Evolutionary conservation across 2,113 vertebrate genomes (phyloP).

Genomic region (Percopsis transmontana): DNA sequence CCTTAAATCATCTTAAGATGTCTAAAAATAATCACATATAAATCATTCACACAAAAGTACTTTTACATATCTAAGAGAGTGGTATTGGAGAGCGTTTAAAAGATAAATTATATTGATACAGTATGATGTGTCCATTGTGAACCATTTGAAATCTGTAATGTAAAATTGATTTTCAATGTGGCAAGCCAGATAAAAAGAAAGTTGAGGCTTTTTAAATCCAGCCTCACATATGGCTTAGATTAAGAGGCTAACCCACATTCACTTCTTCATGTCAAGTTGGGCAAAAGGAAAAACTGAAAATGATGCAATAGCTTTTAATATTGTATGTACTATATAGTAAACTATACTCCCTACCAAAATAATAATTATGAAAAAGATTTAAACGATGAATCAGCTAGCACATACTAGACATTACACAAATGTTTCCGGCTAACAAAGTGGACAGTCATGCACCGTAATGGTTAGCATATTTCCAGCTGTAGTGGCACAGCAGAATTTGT

Average conservation of each 20-base stretch:
- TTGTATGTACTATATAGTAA: neutral
- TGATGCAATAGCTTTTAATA: conserved; percentile 25
- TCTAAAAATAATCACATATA: conserved; percentile 74
- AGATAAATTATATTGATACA: neutral
- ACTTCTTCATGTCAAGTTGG: neutral
- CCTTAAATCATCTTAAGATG: conserved; percentile 61
- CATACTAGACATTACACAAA: conserved; percentile 46
- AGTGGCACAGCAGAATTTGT: conserved; percentile 19
- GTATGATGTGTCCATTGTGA: conserved; percentile 10
- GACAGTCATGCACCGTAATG: conserved; percentile 24
- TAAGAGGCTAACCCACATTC: neutral
- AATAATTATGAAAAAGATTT: neutral
- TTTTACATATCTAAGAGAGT: conserved; percentile 61
- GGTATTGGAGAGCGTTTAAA: neutral
- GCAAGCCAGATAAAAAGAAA: neutral
- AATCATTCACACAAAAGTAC: conserved; percentile 61
- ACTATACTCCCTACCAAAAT: too few species aligned
- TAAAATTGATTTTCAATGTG: neutral
- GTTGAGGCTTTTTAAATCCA: neutral
- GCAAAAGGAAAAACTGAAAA: conserved; percentile 15
- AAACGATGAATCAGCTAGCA: conserved; percentile 26
- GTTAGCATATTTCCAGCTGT: conserved; percentile 28
- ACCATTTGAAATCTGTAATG: neutral
- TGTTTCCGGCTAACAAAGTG: conserved; percentile 29
- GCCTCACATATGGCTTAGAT: neutral